Conservation (phyloP, 2,797 vertebrate species). For the Sorex maritimensis region DNA sequence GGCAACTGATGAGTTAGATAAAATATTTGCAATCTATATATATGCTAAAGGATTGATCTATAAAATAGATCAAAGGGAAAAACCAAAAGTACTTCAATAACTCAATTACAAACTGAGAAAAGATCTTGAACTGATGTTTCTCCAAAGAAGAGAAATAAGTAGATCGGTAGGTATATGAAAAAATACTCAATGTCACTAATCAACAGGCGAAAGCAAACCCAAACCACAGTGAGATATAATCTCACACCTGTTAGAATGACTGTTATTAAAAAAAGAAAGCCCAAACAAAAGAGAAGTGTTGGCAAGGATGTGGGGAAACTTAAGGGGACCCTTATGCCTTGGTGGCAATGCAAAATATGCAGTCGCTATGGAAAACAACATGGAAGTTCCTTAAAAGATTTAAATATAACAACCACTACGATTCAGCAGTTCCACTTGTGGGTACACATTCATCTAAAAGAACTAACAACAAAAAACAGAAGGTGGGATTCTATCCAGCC, state of each 20-base stretch:
- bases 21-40: background rate
- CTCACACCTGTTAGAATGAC: background rate
- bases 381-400: background rate
- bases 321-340: background rate
- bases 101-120: background rate
- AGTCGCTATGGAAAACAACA: background rate
- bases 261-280: background rate
- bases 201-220: background rate
- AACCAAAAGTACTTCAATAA: background rate
- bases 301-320: background rate
- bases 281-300: background rate
- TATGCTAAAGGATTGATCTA: background rate
- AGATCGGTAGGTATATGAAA: background rate
- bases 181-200: background rate
- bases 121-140: background rate
- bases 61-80: too few species aligned
- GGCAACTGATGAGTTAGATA: background rate
- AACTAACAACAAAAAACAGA: background rate
- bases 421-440: background rate
- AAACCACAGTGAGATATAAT: background rate
- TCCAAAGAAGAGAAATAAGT: background rate
- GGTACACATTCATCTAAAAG: background rate
- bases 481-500: background rate
- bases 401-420: background rate
- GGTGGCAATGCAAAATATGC: background rate